Percentiles rank a stretch among this genome's conserved stretches.
Evolutionary conservation across 2,797 vertebrate genomes (phyloP).

Genomic region (Alauda arvensis): DNA sequence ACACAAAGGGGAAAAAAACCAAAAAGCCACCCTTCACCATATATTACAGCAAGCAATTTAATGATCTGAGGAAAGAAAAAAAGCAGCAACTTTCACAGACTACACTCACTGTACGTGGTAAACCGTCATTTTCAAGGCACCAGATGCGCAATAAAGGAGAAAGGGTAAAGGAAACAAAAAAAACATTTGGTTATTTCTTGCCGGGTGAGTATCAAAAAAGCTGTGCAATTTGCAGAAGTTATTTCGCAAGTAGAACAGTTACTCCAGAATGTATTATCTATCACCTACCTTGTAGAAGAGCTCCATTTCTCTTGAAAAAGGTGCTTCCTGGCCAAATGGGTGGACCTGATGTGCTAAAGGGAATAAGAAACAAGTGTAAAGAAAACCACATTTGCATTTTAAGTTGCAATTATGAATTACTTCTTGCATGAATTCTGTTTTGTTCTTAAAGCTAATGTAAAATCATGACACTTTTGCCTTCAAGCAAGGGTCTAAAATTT

Average conservation of each 20-base stretch:
- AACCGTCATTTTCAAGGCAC: conserved; percentile 24
- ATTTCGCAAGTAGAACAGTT: neutral
- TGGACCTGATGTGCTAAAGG: conserved; percentile 82
- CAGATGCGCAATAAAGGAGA: neutral
- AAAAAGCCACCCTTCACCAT: neutral
- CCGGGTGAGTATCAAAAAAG: neutral
- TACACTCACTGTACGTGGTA: conserved; percentile 14
- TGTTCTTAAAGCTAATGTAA: neutral
- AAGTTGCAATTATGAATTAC: neutral
- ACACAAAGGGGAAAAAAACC: neutral
- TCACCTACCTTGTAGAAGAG: conserved; percentile 91
- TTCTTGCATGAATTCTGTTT: neutral
- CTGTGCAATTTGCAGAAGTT: neutral
- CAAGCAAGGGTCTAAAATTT: conserved; percentile 16
- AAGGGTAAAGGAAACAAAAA: conserved; percentile 20
- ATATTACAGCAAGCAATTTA: conserved; percentile 13
- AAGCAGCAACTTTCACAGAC: conserved; percentile 22
- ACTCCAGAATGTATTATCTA: neutral
- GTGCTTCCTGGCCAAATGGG: conserved; percentile 93
- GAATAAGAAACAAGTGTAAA: conserved; percentile 59
- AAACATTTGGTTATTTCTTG: conserved; percentile 14
- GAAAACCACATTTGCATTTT: neutral
- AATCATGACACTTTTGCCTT: neutral
- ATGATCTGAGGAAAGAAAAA: neutral
- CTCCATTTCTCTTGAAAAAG: conserved; percentile 94